These are phyloP conservation scores for Alligator mississippiensis DNA, from an alignment of 2,113 vertebrate species.

Conservation along the genomic window DNA sequence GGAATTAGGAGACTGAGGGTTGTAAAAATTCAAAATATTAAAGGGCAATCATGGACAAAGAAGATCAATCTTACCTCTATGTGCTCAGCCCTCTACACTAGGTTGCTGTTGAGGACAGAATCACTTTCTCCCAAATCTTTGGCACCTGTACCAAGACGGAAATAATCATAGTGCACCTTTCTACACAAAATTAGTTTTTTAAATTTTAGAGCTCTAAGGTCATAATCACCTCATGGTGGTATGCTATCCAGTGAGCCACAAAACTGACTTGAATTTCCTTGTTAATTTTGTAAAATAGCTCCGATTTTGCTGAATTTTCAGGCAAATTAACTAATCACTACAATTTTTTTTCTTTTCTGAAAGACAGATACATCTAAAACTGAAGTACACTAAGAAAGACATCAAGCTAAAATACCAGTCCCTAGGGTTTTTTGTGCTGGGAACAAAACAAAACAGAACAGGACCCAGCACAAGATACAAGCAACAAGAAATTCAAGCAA, in stretches of 20 bases:
- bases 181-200: neutral
- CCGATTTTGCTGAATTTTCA: neutral
- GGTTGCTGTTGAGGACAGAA: neutral
- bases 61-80: neutral
- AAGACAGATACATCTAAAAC: conserved; percentile 34
- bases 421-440: conserved; percentile 47
- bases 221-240: neutral
- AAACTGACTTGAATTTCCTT: conserved; percentile 19
- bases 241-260: neutral
- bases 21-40: neutral
- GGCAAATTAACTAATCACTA: conserved; percentile 20
- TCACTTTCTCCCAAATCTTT: neutral
- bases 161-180: neutral
- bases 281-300: conserved; percentile 10
- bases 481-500: neutral
- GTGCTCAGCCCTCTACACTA: neutral
- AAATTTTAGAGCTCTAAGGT: neutral
- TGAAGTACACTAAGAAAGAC: conserved; percentile 23
- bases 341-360: conserved; percentile 34
- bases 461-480: neutral
- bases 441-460: conserved; percentile 31
- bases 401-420: conserved; percentile 16
- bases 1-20: neutral
- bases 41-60: neutral
- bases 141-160: neutral